phyloP scores from a whole-genome alignment of 2,113 vertebrate genomes.

The Genyomyrus donnyi region DNA sequence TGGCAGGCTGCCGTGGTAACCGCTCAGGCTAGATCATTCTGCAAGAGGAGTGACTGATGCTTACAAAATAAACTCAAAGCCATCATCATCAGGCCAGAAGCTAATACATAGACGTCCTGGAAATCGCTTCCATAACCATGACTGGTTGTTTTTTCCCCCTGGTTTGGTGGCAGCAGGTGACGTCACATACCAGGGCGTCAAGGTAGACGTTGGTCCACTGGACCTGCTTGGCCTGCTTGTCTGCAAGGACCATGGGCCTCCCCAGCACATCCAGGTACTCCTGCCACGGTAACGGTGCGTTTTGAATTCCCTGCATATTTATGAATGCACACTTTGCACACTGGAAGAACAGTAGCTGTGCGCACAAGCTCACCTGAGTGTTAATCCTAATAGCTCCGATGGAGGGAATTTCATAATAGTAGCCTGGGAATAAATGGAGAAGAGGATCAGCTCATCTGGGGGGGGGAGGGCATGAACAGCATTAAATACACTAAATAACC shows the following conservation, averaged over 20 bases:
- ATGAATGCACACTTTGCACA: neutral
- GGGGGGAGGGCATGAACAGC: neutral
- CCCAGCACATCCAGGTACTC: constrained; percentile 95
- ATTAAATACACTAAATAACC: neutral
- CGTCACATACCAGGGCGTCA: constrained; percentile 80
- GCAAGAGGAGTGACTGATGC: neutral
- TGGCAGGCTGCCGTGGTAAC: neutral
- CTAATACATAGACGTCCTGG: neutral
- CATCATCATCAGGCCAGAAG: neutral
- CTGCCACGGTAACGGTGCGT: constrained; percentile 44
- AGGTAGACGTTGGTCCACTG: constrained; percentile 97
- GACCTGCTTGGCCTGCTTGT: constrained; percentile 78
- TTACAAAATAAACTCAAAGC: neutral
- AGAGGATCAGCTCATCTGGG: no score
- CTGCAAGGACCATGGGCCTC: constrained; percentile 87
- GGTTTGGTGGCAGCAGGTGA: neutral
- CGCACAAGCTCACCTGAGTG: constrained; percentile 59
- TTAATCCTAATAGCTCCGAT: constrained; percentile 77
- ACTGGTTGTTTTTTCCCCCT: neutral
- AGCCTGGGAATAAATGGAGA: constrained; percentile 53
- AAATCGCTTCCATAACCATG: neutral
- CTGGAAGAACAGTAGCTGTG: neutral
- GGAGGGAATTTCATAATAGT: constrained; percentile 78
- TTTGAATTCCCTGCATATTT: neutral
- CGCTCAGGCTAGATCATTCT: neutral